Percentiles rank a stretch among this genome's conserved stretches.
Evolutionary conservation across 2,888 invertebrate genomes (phyloP).

Genomic region (Autographa gamma): DNA sequence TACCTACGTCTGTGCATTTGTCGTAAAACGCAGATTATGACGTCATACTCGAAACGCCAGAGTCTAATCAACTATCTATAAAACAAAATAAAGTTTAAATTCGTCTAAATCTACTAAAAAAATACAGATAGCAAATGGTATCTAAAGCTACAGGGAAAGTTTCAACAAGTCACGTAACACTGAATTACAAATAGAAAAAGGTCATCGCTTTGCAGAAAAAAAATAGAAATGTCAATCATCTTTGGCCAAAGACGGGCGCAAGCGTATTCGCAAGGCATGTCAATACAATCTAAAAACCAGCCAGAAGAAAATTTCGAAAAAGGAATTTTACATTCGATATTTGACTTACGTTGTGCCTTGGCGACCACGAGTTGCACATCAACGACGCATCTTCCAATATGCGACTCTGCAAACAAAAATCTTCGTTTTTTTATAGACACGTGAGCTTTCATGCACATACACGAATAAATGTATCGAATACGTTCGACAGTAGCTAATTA

Average conservation of each 20-base stretch:
- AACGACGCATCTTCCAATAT: constrained; percentile 96
- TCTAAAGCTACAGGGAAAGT: constrained; percentile 22
- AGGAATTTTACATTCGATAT: neutral
- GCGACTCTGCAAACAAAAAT: constrained; percentile 93
- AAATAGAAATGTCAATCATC: constrained; percentile 57
- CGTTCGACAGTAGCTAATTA: no score
- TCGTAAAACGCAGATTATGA: constrained; percentile 19
- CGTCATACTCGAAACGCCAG: constrained; percentile 29
- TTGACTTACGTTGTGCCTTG: constrained; percentile 95
- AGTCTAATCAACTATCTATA: constrained; percentile 47
- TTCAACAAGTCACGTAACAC: constrained; percentile 20
- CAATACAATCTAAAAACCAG: constrained; percentile 27
- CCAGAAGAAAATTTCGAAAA: constrained; percentile 9
- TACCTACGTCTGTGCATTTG: constrained; percentile 27
- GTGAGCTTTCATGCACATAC: constrained; percentile 62
- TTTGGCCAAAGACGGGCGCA: constrained; percentile 83
- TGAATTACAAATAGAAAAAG: constrained; percentile 21
- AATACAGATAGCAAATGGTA: constrained; percentile 7
- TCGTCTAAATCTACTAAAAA: constrained; percentile 33
- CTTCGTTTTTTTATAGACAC: constrained; percentile 63
- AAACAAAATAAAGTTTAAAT: constrained; percentile 37
- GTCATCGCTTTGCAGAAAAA: constrained; percentile 45
- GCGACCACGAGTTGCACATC: constrained; percentile 97
- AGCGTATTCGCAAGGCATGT: constrained; percentile 72
- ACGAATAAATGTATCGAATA: constrained; percentile 6